Base-by-base conservation (phyloP, 2,888 invertebrate genomes). In the Euphydryas editha region DNA sequence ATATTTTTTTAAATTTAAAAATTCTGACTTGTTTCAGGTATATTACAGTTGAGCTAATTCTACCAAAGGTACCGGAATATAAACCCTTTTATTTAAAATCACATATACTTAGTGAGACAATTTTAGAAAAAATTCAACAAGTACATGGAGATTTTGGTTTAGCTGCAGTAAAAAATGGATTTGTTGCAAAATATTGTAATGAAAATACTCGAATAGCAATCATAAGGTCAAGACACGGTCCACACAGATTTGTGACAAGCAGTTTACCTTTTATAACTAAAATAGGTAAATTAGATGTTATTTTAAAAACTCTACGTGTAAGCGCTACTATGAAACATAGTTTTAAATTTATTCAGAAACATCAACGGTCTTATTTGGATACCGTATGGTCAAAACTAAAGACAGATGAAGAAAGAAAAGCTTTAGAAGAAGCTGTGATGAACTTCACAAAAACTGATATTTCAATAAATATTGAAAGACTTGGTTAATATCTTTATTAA, bases 291-390 rank as follows among this genome's bases (percentile, higher is more conserved):
- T 90, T 94, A 70, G 86, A 90, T 59, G 95, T 96, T 0, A 91
- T 87, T 61, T 82, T 96, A 24, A 94, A 93, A 59, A 96, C 95
- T 18, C 82, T 97, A 5, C 96, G 97, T 82, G 93, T 95, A 1
- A 96, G 97, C 21, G 97, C 97, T 3, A 96, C 97, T 17, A 92
- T 97, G 61, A 95, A 95, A 84, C 96, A 97, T 72, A 96, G 97
- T 84, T 96, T 96, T 79, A 94, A 94, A 74, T 96, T 95, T 79
- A 94, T 97, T 65, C 92, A 95, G 78, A 94, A 92, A 68, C 94
- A 96, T 82, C 96, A 97, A 76, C 93, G 94, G 75, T 86, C 90
- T 59, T 95, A 94, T 78, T 88, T 96, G 63, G 94, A 96, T 78
- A 89, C 93, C 58, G 93, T 94, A 82, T 95, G 95, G 93, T 87